Conservation (phyloP, 2,113 vertebrate genomes). For the Sinocyclocheilus maitianheensis region DNA sequence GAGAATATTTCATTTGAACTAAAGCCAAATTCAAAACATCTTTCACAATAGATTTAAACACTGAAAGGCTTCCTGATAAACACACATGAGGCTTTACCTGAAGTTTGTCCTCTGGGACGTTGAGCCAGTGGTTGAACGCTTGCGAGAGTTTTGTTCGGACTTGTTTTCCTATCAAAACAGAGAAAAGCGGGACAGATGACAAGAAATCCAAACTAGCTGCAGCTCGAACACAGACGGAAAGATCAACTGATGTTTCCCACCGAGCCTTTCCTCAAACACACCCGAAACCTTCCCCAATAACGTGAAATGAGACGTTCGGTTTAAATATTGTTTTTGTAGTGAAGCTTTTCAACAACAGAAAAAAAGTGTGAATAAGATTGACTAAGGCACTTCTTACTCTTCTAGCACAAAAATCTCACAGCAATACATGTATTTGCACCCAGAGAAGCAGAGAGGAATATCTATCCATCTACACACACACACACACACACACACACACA, state of each 20-base stretch:
- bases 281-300: neutral
- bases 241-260: neutral
- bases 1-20: too few species aligned
- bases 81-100: slow-evolving; percentile 79
- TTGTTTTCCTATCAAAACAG: slow-evolving; percentile 86
- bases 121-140: slow-evolving; percentile 98
- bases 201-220: neutral
- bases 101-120: slow-evolving; percentile 96
- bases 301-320: too few species aligned
- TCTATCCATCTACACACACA: too few species aligned
- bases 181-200: slow-evolving; percentile 8
- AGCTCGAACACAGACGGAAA: neutral
- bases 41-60: neutral
- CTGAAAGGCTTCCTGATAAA: neutral
- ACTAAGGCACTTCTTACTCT: too few species aligned
- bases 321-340: too few species aligned
- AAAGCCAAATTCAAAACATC: neutral
- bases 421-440: too few species aligned
- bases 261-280: neutral
- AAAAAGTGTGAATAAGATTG: too few species aligned
- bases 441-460: too few species aligned
- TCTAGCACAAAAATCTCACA: too few species aligned
- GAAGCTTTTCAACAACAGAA: too few species aligned
- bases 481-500: fast-evolving
- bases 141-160: slow-evolving; percentile 94